Evolutionary conservation across 2,888 invertebrate species (phyloP).

Genomic region (Ichneumon xanthorius): DNA sequence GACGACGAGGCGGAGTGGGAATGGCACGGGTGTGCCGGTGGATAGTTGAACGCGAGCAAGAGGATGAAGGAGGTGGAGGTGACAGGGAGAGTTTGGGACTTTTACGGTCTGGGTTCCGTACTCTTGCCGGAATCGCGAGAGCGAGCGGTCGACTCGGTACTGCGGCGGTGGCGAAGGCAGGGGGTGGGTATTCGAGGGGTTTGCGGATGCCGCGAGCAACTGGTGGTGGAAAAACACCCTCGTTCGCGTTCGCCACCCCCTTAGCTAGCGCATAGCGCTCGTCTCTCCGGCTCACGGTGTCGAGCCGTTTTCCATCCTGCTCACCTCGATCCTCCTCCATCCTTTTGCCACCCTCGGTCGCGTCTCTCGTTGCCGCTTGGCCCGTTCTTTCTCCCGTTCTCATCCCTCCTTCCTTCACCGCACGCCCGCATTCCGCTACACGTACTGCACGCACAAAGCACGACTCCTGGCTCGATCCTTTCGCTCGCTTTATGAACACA

Average conservation of each 20-base stretch:
- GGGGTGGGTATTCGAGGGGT: constrained; percentile 70
- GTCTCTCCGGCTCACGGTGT: constrained; percentile 72
- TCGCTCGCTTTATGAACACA: constrained; percentile 80
- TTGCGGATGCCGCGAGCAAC: constrained; percentile 82
- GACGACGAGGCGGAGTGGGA: constrained; percentile 41
- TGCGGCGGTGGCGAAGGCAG: constrained; percentile 54
- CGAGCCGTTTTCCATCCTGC: constrained; percentile 61
- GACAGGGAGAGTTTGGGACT: constrained; percentile 77
- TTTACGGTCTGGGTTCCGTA: constrained; percentile 75
- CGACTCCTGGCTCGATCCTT: constrained; percentile 73
- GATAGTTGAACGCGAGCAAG: constrained; percentile 64
- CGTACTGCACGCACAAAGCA: constrained; percentile 75
- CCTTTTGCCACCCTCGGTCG: constrained; percentile 67
- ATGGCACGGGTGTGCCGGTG: constrained; percentile 18
- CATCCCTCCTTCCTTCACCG: constrained; percentile 67
- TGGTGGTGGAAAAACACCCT: constrained; percentile 85
- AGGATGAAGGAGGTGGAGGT: constrained; percentile 60
- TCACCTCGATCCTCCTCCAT: constrained; percentile 54
- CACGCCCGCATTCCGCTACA: constrained; percentile 71
- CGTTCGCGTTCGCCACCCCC: constrained; percentile 81
- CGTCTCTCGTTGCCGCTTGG: constrained; percentile 56
- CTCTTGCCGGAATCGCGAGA: constrained; percentile 68
- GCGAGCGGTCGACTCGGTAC: constrained; percentile 62
- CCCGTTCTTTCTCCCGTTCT: constrained; percentile 69
- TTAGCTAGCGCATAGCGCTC: constrained; percentile 76